Conservation (phyloP, 1,140 invertebrate genomes). For the Hyles vespertilio region DNA sequence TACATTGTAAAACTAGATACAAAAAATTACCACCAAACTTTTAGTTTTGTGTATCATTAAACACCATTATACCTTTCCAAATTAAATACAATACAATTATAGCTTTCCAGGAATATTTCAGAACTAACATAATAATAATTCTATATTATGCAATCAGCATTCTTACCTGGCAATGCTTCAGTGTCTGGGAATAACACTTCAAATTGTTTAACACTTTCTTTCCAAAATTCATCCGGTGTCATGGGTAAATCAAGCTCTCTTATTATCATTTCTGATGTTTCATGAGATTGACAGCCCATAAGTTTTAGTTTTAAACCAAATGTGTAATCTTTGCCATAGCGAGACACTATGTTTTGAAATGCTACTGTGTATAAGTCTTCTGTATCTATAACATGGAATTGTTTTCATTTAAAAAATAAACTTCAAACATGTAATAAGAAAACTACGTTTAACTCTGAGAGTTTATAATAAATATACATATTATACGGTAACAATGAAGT, state of each 20-base stretch:
- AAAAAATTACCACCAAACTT: too few relatives aligned
- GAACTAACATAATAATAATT: too few relatives aligned
- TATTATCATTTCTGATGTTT: slow-evolving; percentile 79
- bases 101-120: too few relatives aligned
- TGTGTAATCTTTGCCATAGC: slow-evolving; percentile 84
- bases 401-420: not conserved
- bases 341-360: slow-evolving; percentile 80
- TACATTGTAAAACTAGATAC: too few relatives aligned
- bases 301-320: slow-evolving; percentile 84
- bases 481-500: too few relatives aligned
- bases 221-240: slow-evolving; percentile 80
- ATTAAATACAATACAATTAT: too few relatives aligned
- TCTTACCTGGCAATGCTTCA: slow-evolving; percentile 80
- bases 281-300: slow-evolving; percentile 84
- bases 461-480: too few relatives aligned
- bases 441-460: too few relatives aligned
- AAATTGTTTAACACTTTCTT: slow-evolving; percentile 67
- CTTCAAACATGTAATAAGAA: too few relatives aligned
- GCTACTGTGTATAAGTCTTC: slow-evolving; percentile 85
- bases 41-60: too few relatives aligned
- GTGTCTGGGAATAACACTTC: slow-evolving; percentile 78
- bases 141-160: not conserved
- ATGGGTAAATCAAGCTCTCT: slow-evolving; percentile 82
- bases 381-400: slow-evolving; percentile 79
- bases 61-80: too few relatives aligned